Evolutionary conservation across 1,140 invertebrate genomes (phyloP).

Genomic region (Protaetia brevitarsis): DNA sequence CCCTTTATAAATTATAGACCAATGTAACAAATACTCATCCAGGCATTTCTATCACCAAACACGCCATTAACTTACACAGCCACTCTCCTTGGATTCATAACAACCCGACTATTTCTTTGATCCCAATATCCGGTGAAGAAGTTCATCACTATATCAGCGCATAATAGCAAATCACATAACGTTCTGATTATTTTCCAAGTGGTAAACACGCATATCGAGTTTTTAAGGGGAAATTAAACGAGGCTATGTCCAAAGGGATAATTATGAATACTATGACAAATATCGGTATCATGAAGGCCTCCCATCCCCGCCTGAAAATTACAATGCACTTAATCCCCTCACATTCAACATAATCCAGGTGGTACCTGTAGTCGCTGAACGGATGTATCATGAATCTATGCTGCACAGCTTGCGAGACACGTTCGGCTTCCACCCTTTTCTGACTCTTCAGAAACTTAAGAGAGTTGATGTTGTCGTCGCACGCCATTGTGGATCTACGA

Average conservation of each 20-base stretch:
- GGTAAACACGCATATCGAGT: neutral
- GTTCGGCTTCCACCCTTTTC: neutral
- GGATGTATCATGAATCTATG: constrained; percentile 2
- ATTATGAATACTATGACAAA: neutral
- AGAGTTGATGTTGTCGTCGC: neutral
- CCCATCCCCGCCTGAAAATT: neutral
- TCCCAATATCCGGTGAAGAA: constrained; percentile 18
- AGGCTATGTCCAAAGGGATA: neutral
- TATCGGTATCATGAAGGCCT: neutral
- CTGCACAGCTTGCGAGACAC: neutral
- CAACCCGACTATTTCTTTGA: neutral
- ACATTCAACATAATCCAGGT: neutral
- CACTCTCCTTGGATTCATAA: neutral
- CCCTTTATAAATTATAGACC: too few species aligned
- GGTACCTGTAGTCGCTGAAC: neutral
- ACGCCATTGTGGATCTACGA: neutral
- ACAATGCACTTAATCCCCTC: neutral
- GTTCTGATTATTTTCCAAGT: neutral
- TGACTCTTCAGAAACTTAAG: neutral
- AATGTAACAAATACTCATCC: too few species aligned
- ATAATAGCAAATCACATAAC: neutral
- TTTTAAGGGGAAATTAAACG: neutral
- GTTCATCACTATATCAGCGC: neutral
- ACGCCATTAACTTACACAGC: neutral
- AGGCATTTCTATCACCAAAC: too few species aligned